Evolutionary conservation across 2,888 invertebrate genomes (phyloP), one percentile per base, ranked within the genome.

Genomic region (Pseudococcus viburni): DNA sequence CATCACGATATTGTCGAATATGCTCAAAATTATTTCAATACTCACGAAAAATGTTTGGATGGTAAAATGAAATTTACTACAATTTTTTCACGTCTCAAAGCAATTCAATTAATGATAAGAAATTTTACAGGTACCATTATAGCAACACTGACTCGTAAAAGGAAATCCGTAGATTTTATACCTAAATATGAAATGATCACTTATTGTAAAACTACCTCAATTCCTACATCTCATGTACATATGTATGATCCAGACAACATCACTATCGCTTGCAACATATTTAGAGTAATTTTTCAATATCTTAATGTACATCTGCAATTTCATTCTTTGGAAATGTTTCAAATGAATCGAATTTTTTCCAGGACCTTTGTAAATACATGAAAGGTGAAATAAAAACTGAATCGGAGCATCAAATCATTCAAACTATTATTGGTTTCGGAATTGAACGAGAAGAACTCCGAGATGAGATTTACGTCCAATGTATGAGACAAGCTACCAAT

Each of bases 231-330:
- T 0, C 98, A 98, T 92, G 96, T 98, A 90, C 97, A 97, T 91
- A 94, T 98, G 93, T 97, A 98, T 91, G 98, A 98, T 92, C 97
- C 98, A 0, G 98, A 98, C 91, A 98, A 98, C 91, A 95, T 98
- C 59, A 95, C 95, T 85, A 94, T 97, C 0, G 97, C 98, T 6
- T 97, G 98, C 91, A 95, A 94, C 90, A 96, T 97, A 90, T 98
- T 98, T 92, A 94, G 97, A 92, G 97, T 97, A 92, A 94, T 94
- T 92, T n/a, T 51, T 51, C 48, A 12, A 51, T 12, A 48, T 51
- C 11, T 51, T 15, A 0, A 12, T 12, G 5, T 51, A 12, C 5
- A 11, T 9, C 12, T 15, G 12, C 15, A 51, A n/a, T n/a, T n/a
- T n/a, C n/a, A n/a, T n/a, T n/a, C n/a, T 15, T 51, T 42, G 42